A percentile compares a stretch with the other conserved stretches of the same genome.
phyloP scores from a whole-genome alignment of 2,888 invertebrate genomes.

The Labia minor region DNA sequence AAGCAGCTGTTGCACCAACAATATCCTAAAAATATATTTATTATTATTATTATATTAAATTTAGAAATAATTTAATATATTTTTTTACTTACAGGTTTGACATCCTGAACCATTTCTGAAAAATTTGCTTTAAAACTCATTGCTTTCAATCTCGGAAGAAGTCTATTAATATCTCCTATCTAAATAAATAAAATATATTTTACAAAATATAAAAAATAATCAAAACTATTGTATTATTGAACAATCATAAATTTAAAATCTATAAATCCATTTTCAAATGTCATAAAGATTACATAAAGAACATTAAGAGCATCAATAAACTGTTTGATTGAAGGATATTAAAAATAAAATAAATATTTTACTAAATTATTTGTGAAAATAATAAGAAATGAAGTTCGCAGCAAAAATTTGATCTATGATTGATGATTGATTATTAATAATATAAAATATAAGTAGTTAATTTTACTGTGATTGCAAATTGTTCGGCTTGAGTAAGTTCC shows the following conservation, averaged over 20 bases:
- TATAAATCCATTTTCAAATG: background rate
- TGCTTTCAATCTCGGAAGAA: constrained; percentile 76
- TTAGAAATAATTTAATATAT: background rate
- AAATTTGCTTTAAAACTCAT: constrained; percentile 83
- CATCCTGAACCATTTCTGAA: constrained; percentile 71
- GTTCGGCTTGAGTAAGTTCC: constrained; percentile 85
- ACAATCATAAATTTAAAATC: no score
- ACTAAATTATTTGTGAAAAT: no score
- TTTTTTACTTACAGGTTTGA: constrained; percentile 63
- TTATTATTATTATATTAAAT: background rate
- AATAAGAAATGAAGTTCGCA: no score
- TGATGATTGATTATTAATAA: no score
- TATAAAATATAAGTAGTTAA: no score
- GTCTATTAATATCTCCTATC: constrained; percentile 78
- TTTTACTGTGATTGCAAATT: constrained; percentile 74
- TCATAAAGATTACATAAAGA: background rate
- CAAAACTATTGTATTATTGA: no score
- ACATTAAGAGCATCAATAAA: no score
- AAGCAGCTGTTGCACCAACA: constrained; percentile 88
- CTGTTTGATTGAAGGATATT: no score
- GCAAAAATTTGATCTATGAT: no score
- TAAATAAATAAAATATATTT: no score
- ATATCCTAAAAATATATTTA: constrained; percentile 53
- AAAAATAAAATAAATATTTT: no score
- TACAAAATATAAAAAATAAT: no score